Conservation (phyloP, 2,888 invertebrate genomes). For the Xanthorhoe designata region DNA sequence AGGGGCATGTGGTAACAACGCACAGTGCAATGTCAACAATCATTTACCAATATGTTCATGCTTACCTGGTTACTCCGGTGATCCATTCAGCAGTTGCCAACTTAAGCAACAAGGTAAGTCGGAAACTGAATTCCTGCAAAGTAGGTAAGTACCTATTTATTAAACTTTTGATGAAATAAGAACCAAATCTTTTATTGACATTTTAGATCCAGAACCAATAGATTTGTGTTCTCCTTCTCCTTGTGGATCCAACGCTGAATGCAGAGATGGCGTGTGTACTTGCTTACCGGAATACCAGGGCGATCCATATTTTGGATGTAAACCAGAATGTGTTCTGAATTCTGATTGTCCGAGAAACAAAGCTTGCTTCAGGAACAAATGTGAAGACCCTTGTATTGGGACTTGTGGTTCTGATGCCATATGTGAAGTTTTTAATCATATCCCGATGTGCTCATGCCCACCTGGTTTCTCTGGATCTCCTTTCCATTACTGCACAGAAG, state of each 20-base stretch:
- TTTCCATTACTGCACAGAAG: conserved; percentile 84
- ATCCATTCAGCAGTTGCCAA: conserved; percentile 88
- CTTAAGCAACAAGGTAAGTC: conserved; percentile 60
- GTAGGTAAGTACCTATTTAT: too few species aligned
- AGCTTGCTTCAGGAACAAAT: conserved; percentile 91
- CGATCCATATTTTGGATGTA: conserved; percentile 90
- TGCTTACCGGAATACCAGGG: conserved; percentile 90
- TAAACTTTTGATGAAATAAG: not conserved
- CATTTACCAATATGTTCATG: conserved; percentile 90
- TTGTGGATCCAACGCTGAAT: conserved; percentile 88
- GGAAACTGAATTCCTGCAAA: conserved; percentile 6
- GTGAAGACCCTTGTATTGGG: conserved; percentile 89
- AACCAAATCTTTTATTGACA: conserved; percentile 2
- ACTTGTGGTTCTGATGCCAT: conserved; percentile 87
- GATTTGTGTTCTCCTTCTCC: conserved; percentile 89
- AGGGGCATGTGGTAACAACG: conserved; percentile 91
- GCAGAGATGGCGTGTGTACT: conserved; percentile 88
- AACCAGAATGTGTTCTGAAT: conserved; percentile 92
- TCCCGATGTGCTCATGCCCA: conserved; percentile 89
- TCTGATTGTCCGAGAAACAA: conserved; percentile 88
- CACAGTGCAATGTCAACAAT: conserved; percentile 90
- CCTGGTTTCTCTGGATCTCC: conserved; percentile 88
- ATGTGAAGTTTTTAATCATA: conserved; percentile 88
- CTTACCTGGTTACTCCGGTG: conserved; percentile 88
- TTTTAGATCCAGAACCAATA: conserved; percentile 69